Evolutionary conservation across 2,113 vertebrate genomes (phyloP).

Genomic region (Urocolius indicus): DNA sequence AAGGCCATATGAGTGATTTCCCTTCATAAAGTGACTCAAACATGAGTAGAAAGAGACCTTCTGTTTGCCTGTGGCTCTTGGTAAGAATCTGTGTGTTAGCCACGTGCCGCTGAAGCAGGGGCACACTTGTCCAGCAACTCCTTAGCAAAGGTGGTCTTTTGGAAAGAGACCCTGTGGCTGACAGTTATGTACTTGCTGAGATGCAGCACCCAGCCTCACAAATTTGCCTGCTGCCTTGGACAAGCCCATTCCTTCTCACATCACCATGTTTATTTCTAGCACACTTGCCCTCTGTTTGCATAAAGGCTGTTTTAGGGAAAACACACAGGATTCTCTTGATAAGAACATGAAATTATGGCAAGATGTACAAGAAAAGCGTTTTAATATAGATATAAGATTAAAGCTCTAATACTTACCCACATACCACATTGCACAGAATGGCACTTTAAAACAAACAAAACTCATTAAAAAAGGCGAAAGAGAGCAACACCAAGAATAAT

Average conservation of each 20-base stretch:
- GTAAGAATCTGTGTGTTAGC: background rate
- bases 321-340: background rate
- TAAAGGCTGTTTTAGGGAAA: background rate
- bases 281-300: fast-evolving
- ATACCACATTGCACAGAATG: background rate
- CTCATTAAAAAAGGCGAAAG: background rate
- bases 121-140: background rate
- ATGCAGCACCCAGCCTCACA: background rate
- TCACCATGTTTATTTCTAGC: background rate
- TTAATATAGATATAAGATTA: background rate
- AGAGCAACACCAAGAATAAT: background rate
- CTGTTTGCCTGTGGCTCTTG: background rate
- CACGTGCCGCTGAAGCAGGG: background rate
- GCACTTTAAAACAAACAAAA: background rate
- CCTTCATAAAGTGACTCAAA: background rate
- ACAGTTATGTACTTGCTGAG: background rate
- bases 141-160: background rate
- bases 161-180: background rate
- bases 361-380: background rate
- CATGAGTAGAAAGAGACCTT: background rate
- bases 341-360: background rate
- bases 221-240: background rate
- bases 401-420: background rate
- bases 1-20: background rate
- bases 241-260: background rate